These are phyloP conservation scores for Acomys russatus DNA, from an alignment of 2,797 vertebrate species.

Conservation along the genomic window DNA sequence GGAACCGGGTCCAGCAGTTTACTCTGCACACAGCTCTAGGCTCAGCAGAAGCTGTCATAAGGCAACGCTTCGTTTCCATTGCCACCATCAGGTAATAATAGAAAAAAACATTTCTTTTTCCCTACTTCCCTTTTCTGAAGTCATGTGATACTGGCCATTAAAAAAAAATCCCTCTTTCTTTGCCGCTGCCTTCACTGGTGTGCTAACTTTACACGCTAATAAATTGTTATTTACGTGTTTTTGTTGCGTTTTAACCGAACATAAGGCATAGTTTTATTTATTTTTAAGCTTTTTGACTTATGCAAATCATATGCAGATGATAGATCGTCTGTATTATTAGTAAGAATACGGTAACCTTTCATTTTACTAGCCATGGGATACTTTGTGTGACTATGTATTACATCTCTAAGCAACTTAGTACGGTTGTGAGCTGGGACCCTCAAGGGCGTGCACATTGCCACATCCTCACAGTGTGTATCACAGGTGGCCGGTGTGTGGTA, in stretches of 20 bases:
- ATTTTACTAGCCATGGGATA: slow-evolving; percentile 12
- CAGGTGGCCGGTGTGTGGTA: neutral
- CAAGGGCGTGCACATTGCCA: neutral
- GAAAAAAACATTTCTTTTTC: neutral
- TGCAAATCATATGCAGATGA: slow-evolving; percentile 50
- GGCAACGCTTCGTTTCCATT: neutral
- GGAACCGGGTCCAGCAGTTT: neutral
- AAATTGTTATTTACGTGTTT: slow-evolving; percentile 56
- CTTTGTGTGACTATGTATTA: neutral
- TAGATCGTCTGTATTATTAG: slow-evolving; percentile 20
- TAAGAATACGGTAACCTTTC: slow-evolving; percentile 33
- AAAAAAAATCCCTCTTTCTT: neutral
- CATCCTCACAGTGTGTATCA: neutral
- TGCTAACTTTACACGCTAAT: slow-evolving; percentile 21
- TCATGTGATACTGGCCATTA: slow-evolving; percentile 6
- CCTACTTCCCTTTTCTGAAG: neutral
- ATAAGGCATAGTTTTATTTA: slow-evolving; percentile 71
- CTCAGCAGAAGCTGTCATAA: neutral
- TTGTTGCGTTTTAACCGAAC: slow-evolving; percentile 63
- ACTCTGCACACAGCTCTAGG: neutral
- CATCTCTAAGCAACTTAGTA: neutral
- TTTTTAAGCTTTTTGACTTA: slow-evolving; percentile 73
- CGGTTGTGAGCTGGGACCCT: neutral
- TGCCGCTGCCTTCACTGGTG: neutral
- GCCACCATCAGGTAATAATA: slow-evolving; percentile 9